Conservation (phyloP, 2,113 vertebrate genomes). For the Pteronura brasiliensis region DNA sequence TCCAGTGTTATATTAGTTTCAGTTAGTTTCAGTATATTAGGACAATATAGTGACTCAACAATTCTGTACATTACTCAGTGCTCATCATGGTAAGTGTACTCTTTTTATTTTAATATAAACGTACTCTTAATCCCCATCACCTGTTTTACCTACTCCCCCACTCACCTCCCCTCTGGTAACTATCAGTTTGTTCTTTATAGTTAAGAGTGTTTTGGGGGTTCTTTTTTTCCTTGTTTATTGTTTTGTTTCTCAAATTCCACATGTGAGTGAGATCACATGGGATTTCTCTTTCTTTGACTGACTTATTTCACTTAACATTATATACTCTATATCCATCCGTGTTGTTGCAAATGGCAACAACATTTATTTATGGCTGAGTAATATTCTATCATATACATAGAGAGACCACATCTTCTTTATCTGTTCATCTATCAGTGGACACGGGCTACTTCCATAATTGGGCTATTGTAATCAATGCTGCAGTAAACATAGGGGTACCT, state of each 20-base stretch:
- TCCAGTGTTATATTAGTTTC: not conserved
- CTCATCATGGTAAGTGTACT: not conserved
- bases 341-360: not conserved
- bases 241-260: not conserved
- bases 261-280: not conserved
- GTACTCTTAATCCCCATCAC: not conserved
- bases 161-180: not conserved
- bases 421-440: not conserved
- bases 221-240: not conserved
- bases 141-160: not conserved
- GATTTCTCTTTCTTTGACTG: not conserved
- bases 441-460: not conserved
- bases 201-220: not conserved
- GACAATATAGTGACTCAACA: not conserved
- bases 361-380: not conserved
- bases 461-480: no score
- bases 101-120: not conserved
- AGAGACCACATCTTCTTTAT: not conserved
- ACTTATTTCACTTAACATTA: not conserved
- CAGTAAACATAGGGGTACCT: no score
- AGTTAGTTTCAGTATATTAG: not conserved
- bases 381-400: not conserved
- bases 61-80: not conserved
- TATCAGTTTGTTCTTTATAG: not conserved
- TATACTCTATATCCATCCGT: not conserved